phyloP scores from a whole-genome alignment of 2,888 invertebrate species.

The Euzetes globulus region DNA sequence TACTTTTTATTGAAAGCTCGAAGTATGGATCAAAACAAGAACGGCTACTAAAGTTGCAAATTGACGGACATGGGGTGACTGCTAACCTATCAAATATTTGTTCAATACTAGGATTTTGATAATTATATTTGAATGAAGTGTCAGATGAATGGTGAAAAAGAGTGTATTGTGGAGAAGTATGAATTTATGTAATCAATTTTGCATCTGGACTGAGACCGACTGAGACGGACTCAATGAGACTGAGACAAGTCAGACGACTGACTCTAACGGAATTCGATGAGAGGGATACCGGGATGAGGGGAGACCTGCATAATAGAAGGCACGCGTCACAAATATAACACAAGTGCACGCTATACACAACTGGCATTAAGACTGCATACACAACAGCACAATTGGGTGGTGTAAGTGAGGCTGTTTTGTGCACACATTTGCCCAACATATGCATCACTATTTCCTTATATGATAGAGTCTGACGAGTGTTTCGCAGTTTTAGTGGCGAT shows the following conservation, averaged over 20 bases:
- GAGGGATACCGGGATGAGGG: constrained; percentile 2
- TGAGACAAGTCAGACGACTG: too few relatives aligned
- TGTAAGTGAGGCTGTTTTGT: neutral
- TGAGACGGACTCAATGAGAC: neutral
- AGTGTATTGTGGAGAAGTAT: neutral
- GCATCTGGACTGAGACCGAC: constrained; percentile 2
- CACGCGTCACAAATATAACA: constrained; percentile 29
- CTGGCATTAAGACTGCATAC: neutral
- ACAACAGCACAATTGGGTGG: constrained; percentile 7
- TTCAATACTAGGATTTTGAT: too few relatives aligned
- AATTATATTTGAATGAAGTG: too few relatives aligned
- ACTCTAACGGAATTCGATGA: neutral
- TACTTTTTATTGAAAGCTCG: too few relatives aligned
- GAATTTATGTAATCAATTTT: constrained; percentile 21
- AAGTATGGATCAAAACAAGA: too few relatives aligned
- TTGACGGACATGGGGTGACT: too few relatives aligned
- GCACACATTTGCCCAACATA: constrained; percentile 23
- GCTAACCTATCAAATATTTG: too few relatives aligned
- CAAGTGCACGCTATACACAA: constrained; percentile 13
- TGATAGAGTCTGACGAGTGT: neutral
- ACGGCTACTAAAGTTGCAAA: too few relatives aligned
- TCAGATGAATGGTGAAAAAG: too few relatives aligned
- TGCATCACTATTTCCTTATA: constrained; percentile 18
- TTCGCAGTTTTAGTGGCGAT: constrained; percentile 19
- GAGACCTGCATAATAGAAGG: constrained; percentile 14